Evolutionary conservation across 2,797 vertebrate species (phyloP).

Genomic region (Crenichthys baileyi): DNA sequence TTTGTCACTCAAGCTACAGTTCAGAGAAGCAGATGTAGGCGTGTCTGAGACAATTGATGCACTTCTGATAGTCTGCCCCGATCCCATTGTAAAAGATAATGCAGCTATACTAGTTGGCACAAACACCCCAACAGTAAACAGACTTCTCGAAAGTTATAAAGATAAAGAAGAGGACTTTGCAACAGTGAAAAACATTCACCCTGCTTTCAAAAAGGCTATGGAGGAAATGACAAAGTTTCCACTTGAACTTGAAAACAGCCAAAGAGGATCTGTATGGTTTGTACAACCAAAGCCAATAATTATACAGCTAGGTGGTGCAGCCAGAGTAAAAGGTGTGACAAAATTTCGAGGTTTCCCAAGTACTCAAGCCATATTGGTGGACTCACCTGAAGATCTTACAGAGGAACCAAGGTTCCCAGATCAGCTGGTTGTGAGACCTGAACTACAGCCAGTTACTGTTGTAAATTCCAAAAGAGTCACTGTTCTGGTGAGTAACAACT

Average conservation of each 20-base stretch:
- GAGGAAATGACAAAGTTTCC: neutral
- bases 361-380: slow-evolving; percentile 18
- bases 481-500: neutral
- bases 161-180: neutral
- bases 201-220: slow-evolving; percentile 12
- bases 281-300: slow-evolving; percentile 15
- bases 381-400: neutral
- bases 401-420: neutral
- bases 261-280: slow-evolving; percentile 33
- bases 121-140: slow-evolving; percentile 17
- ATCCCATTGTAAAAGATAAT: slow-evolving; percentile 15
- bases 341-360: slow-evolving; percentile 13
- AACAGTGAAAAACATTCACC: neutral
- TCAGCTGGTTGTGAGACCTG: neutral
- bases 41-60: slow-evolving; percentile 37
- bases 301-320: neutral
- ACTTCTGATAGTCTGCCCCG: slow-evolving; percentile 30
- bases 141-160: neutral
- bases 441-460: neutral
- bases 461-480: neutral
- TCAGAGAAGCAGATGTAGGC: slow-evolving; percentile 24
- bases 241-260: neutral
- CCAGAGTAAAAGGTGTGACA: slow-evolving; percentile 12
- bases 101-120: slow-evolving; percentile 32
- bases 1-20: slow-evolving; percentile 31